Base-by-base conservation (phyloP, 2,888 invertebrate species). In the Drosophila ezoana region DNA sequence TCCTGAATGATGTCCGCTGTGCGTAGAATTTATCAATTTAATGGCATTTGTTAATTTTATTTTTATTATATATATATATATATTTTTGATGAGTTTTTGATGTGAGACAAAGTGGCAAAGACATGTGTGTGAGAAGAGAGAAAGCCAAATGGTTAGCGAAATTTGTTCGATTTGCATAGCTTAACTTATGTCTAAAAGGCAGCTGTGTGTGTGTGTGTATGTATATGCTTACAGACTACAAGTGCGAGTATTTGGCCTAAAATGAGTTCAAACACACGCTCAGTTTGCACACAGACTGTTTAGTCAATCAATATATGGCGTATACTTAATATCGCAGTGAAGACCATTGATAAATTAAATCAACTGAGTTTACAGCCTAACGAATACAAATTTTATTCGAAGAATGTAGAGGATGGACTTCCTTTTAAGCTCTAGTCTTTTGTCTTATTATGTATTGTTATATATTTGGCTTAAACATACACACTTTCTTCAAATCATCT, bases 1-100 rank as follows among this genome's bases (percentile, higher is more conserved):
- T 92, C 92, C 92, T 92, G 92, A 87, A 92, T 92, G 85, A 92
- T 91, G 90, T 92, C 92, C 90, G 91, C 92, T 76, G 74, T 73
- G 61, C 37, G 51, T 61, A 48, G 35, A 56, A 60, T 66, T 61
- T 67, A 40, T 67, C 49, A 64, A 51, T 49, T 53, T 41, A 48
- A 35, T 18, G 10, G n/a, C 32, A 33, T 57, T 56, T 45, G 8
- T 11, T 23, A 43, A 13, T 11, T 43, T 43, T 14, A 45, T 66
- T 56, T 58, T n/a, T n/a, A n/a, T n/a, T n/a, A n/a, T n/a, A 16
- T 45, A 16, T 44, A 10, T 53, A 13, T 35, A 35, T 4, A 49
- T 52, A 28, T 48, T 45, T 51, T 61, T 63, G 58, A 40, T 69
- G 61, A 61, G 48, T 52, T 53, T 51, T 47, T 37, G 14, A 41